A percentile compares a stretch with the other conserved stretches of the same genome.
Evolutionary conservation across 2,113 vertebrate genomes (phyloP).

Genomic region (Misgurnus anguillicaudatus): DNA sequence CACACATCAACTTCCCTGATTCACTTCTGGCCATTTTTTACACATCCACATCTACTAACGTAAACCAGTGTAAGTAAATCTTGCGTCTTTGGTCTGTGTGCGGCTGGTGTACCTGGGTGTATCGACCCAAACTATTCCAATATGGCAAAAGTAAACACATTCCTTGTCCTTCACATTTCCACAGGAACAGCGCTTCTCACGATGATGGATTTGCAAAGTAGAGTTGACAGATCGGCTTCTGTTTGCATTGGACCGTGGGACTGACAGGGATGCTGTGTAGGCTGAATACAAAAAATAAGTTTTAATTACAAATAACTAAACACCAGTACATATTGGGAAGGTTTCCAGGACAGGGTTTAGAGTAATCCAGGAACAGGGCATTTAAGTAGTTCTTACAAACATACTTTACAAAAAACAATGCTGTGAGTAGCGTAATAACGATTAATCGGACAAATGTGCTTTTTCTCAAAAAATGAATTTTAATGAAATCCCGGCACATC

Average conservation of each 20-base stretch:
- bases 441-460: too few species aligned
- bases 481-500: too few species aligned
- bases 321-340: too few species aligned
- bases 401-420: too few species aligned
- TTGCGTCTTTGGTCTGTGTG: not conserved
- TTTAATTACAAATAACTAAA: not conserved
- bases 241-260: slow-evolving; percentile 37
- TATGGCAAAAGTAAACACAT: slow-evolving; percentile 82
- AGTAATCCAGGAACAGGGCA: too few species aligned
- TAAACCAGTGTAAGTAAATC: not conserved
- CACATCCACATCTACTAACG: not conserved
- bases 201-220: slow-evolving; percentile 41
- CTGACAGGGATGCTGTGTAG: slow-evolving; percentile 19
- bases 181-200: slow-evolving; percentile 77
- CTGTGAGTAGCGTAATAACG: too few species aligned
- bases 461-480: too few species aligned
- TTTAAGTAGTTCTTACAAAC: too few species aligned
- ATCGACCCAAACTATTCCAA: slow-evolving; percentile 81
- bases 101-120: slow-evolving; percentile 68
- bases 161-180: slow-evolving; percentile 79
- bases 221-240: slow-evolving; percentile 49
- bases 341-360: too few species aligned
- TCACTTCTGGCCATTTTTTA: too few species aligned
- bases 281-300: slow-evolving; percentile 42
- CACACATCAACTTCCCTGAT: not conserved